Evolutionary conservation across 37 sponge, comb jelly and placozoan species (phyloP).

Genomic region (Dysidea cf. avara): DNA sequence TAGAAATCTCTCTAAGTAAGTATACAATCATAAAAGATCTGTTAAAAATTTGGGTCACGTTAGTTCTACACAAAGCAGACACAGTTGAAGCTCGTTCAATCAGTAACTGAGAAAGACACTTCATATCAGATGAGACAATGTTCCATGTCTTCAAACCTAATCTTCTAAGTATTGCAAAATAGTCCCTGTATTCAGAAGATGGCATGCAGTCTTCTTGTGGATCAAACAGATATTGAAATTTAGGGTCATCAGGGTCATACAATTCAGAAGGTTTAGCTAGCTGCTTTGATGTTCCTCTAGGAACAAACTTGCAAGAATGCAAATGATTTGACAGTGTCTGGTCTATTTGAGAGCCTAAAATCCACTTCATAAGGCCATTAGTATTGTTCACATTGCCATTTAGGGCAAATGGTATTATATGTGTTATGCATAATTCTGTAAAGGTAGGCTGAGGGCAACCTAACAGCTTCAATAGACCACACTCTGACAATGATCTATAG

Average conservation of each 20-base stretch:
- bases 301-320: constrained; percentile 6
- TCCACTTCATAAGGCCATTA: constrained; percentile 26
- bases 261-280: constrained; percentile 11
- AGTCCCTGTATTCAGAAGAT: background rate
- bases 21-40: too few species aligned
- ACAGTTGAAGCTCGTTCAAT: constrained; percentile 30
- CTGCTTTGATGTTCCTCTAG: background rate
- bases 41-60: background rate
- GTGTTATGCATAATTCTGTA: constrained; percentile 9
- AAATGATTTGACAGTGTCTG: too few species aligned
- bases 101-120: constrained; percentile 9
- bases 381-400: background rate
- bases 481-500: background rate
- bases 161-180: constrained; percentile 1
- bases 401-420: constrained; percentile 25
- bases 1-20: too few species aligned
- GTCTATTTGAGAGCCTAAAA: constrained; percentile 6
- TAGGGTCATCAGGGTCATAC: constrained; percentile 30
- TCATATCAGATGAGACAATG: background rate
- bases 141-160: constrained; percentile 49
- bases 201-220: constrained; percentile 11
- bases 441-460: constrained; percentile 10
- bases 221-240: constrained; percentile 31
- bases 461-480: constrained; percentile 3
- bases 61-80: too few species aligned